phyloP scores from a whole-genome alignment of 2,888 invertebrate species.

The Athalia cordata region DNA sequence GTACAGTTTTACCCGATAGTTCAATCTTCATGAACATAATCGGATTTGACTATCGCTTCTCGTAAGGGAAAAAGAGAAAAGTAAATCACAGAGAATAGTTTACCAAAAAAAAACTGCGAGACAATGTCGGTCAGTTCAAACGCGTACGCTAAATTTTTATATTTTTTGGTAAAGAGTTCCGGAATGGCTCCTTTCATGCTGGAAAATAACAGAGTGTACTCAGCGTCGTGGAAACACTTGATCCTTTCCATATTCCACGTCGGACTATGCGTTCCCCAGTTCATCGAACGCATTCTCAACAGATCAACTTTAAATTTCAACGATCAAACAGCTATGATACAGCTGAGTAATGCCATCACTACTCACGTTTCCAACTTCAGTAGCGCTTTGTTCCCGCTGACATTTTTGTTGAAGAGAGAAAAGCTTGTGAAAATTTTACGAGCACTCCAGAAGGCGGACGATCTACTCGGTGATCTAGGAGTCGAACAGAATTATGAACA shows the following conservation, averaged over 20 bases:
- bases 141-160: slow-evolving; percentile 1
- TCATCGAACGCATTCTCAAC: background rate
- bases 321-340: background rate
- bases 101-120: background rate
- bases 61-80: background rate
- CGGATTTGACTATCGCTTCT: background rate
- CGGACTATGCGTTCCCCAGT: background rate
- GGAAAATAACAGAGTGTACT: background rate
- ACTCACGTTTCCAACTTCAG: background rate
- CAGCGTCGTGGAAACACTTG: background rate
- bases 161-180: background rate
- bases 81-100: background rate
- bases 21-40: background rate
- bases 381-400: background rate
- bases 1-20: too few species aligned
- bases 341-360: background rate
- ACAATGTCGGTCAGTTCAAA: background rate
- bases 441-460: background rate
- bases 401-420: slow-evolving; percentile 2
- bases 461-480: background rate
- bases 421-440: slow-evolving; percentile 10
- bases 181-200: slow-evolving; percentile 21
- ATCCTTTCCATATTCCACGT: background rate
- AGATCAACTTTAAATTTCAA: too few species aligned
- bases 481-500: slow-evolving; percentile 23